Evolutionary conservation across 2,113 vertebrate species (phyloP), one percentile per base, ranked within the genome.

Genomic region (Upupa epops): DNA sequence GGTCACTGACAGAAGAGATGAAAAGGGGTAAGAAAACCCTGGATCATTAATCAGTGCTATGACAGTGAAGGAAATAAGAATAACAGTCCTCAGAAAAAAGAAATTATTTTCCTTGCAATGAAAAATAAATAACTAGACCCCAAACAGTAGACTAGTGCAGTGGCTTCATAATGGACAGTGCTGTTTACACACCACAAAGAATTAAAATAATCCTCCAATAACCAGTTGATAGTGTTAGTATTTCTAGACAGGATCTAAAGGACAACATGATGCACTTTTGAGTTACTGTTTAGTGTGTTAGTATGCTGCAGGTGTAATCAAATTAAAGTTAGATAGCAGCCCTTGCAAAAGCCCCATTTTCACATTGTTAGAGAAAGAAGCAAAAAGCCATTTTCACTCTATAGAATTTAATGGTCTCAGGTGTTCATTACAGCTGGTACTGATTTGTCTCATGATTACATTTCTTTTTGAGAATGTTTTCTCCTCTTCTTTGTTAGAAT

Each of bases 361-460:
- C 73, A 89, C 59, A 37, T 45, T 86, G n/a, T 91, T 87, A 52
- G 28, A 86, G 65, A 54, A 91, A 52, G 5, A 94, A 11, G 22
- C 36, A 79, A 85, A 88, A 90, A 84, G 28, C 17, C 29, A 56
- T 71, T 95, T 95, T 93, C 42, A 65, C 76, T 72, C 83, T 77
- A 56, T 66, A 89, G 54, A 28, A 91, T 83, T 92, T 93, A 83
- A 74, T 66, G 15, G 60, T 89, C 79, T 95, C 89, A 94, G 93
- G 65, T 94, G 58, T 90, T 94, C 89, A 95, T 95, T 94, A 89
- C 28, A 95, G 22, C 40, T 80, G 22, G 46, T 89, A 34, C 42
- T 82, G 83, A 96, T 93, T 77, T 92, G 75, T 68, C 64, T 88
- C 31, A 72, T 88, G 95, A 96, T 96, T 97, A 66, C 13, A 71